Conservation (phyloP, 2,113 vertebrate species). For the Psilopogon haemacephalus region DNA sequence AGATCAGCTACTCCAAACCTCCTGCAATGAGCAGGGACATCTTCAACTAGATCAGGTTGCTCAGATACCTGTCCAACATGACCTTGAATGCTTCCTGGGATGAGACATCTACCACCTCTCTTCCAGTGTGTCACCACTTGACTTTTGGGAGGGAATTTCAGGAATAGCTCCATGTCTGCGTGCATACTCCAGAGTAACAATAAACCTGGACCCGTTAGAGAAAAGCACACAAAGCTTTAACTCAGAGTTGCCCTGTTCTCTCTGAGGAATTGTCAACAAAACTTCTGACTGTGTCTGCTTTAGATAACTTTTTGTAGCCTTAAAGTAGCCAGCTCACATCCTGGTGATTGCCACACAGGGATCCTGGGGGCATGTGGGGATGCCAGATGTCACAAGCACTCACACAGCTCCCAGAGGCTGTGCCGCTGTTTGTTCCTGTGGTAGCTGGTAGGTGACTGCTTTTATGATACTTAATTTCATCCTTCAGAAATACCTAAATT, state of each 20-base stretch:
- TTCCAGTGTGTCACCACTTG: no score
- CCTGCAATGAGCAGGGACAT: no score
- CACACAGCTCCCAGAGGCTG: background rate
- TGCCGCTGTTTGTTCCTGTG: background rate
- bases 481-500: background rate
- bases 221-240: background rate
- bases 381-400: background rate
- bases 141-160: background rate
- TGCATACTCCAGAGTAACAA: background rate
- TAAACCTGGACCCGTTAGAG: background rate
- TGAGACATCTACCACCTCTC: no score
- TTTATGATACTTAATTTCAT: background rate
- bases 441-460: background rate
- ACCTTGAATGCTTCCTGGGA: no score
- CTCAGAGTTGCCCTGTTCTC: background rate
- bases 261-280: background rate
- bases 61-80: no score
- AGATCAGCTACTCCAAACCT: no score
- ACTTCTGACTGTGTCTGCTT: background rate
- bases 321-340: background rate
- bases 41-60: no score
- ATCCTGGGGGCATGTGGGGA: accelerated
- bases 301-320: background rate
- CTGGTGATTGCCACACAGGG: background rate
- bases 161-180: background rate